Base-by-base conservation (phyloP, 2,888 invertebrate species). In the Homarus gammarus region DNA sequence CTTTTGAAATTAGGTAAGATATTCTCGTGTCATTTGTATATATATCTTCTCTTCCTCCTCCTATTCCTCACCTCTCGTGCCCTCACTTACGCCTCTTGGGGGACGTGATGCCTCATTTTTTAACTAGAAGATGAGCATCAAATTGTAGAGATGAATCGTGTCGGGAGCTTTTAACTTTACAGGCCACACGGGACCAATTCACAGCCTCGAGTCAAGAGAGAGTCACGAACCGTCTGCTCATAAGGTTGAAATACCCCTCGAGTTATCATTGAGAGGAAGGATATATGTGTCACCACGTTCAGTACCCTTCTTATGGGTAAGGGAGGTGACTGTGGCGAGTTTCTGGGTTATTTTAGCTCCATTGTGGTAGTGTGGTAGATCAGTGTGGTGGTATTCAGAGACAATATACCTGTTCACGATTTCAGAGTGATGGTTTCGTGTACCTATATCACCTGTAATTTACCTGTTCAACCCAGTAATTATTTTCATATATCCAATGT, bases 61-160 rank as follows among this genome's bases (percentile, higher is more conserved):
- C 22, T 75, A 5, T 51, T 6, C 73, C 56, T 51, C 31, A 78
- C 56, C 78, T 56, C 78, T 56, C 75, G 44, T 27, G 75, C n/a
- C 40, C 61, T 61, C 75, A 64, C 77, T n/a, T 51, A 64, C 44
- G 40, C 84, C 84, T 85, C 64, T 64, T 56, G 56, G 36, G 77
- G 64, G 75, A 77, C 15, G 64, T 38, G 38, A 77, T 44, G 84
- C 75, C 84, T 64, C 77, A 85, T 85, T 85, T 85, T 85, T 85
- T 85, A 56, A 72, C 64, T 84, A 44, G 77, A 61, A 85, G 84
- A 85, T 85, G 84, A 85, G 84, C 77, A 85, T 73, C 84, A 85
- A 85, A 85, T 85, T 85, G 84, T 68, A 77, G 77, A 85, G 84
- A 85, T 85, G 77, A 77, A 85, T 85, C 44, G 84, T 77, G 75